phyloP scores from a whole-genome alignment of 2,113 vertebrate genomes.

The Indri indri region DNA sequence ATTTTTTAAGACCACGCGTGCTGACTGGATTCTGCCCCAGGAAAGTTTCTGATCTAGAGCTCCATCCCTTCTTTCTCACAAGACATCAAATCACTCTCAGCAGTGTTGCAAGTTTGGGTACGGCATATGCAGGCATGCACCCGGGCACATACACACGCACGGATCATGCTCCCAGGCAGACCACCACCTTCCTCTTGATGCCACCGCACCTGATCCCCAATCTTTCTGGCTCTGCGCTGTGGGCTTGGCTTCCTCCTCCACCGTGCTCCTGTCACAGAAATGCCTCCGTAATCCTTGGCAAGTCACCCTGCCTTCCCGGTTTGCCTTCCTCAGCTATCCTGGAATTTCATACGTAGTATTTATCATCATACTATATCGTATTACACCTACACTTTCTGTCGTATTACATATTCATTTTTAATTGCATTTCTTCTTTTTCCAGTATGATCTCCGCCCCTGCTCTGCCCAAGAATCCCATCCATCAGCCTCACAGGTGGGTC shows the following conservation, averaged over 20 bases:
- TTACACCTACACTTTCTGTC: not conserved
- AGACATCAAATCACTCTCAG: not conserved
- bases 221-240: not conserved
- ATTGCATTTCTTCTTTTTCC: not conserved
- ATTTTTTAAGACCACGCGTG: not conserved
- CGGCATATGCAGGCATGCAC: rapidly evolving
- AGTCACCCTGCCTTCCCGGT: not conserved
- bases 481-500: not conserved
- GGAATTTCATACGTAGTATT: not conserved
- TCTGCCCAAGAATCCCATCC: not conserved
- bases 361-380: not conserved
- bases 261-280: not conserved
- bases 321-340: not conserved
- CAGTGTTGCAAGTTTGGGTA: not conserved
- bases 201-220: not conserved
- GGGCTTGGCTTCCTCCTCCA: not conserved
- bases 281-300: not conserved
- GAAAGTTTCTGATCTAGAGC: not conserved
- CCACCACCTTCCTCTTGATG: not conserved
- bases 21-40: not conserved
- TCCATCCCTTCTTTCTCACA: not conserved
- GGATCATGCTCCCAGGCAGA: rapidly evolving
- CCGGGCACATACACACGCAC: rapidly evolving
- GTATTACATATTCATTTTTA: not conserved
- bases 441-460: too few species aligned